Evolutionary conservation across 2,113 vertebrate species (phyloP).

Genomic region (Pygoscelis adeliae): DNA sequence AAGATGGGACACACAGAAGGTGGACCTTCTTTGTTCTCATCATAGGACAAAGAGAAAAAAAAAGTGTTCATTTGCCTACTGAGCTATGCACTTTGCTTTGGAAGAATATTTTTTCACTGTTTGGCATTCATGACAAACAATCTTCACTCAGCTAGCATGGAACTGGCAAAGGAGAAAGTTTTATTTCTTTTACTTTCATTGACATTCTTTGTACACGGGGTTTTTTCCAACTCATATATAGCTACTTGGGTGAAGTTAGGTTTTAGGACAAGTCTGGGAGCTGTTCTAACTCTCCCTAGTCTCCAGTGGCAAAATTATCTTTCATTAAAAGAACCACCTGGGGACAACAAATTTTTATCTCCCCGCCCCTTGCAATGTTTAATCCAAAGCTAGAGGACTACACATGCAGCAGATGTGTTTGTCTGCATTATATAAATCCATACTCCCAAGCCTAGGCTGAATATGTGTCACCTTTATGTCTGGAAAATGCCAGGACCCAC

Average conservation of each 20-base stretch:
- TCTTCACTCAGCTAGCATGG: background rate
- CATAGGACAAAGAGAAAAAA: background rate
- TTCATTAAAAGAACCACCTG: background rate
- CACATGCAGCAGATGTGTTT: slow-evolving; percentile 59
- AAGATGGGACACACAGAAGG: background rate
- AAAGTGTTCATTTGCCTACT: background rate
- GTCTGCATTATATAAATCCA: slow-evolving; percentile 61
- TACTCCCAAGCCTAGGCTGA: background rate
- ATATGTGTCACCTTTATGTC: slow-evolving; percentile 48
- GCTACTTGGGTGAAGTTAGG: background rate
- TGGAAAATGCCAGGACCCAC: slow-evolving; percentile 33
- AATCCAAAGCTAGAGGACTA: background rate
- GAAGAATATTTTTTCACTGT: background rate
- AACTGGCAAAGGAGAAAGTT: background rate
- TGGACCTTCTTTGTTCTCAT: background rate
- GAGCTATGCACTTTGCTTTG: background rate
- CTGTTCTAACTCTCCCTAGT: background rate
- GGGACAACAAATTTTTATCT: background rate
- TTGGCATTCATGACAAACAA: background rate
- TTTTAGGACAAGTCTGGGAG: background rate
- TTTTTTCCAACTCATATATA: background rate
- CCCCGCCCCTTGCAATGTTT: background rate
- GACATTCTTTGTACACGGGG: background rate
- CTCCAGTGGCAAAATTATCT: background rate
- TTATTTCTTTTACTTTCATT: background rate